phyloP scores from a whole-genome alignment of 2,113 vertebrate genomes.

The Narcine bancroftii region DNA sequence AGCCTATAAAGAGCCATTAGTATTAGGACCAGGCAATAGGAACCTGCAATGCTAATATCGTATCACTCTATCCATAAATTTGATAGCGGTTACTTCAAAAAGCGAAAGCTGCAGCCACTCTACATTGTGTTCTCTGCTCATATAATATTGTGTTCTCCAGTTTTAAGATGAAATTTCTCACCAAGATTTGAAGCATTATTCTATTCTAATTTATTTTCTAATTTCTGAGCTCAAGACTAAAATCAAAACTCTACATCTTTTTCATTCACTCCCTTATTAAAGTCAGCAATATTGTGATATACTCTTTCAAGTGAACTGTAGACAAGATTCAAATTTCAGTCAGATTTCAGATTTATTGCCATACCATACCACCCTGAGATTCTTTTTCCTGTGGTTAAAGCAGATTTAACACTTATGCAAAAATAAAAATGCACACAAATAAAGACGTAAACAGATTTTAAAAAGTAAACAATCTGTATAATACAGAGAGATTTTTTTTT shows the following conservation, averaged over 20 bases:
- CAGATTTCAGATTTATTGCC: no score
- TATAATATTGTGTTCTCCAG: not conserved
- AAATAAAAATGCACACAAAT: no score
- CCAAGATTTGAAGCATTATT: not conserved
- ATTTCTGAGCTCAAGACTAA: not conserved
- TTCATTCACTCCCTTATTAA: not conserved
- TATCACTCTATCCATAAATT: not conserved
- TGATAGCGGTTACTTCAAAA: not conserved
- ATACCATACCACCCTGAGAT: no score
- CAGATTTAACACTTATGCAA: no score
- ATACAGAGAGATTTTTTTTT: no score
- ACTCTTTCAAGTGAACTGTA: not conserved
- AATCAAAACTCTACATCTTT: not conserved
- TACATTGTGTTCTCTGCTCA: not conserved
- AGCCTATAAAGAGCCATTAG: no score
- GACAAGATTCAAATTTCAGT: not conserved
- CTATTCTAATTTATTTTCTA: constrained; percentile 16
- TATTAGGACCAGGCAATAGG: no score
- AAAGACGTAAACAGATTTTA: no score
- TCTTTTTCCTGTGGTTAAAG: no score
- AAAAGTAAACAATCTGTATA: no score
- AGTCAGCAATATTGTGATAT: no score
- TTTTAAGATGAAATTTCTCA: not conserved
- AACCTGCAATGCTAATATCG: not conserved
- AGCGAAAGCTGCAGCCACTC: not conserved